Evolutionary conservation across 2,888 invertebrate genomes (phyloP), one percentile per base, ranked within the genome.

Genomic region (Colletes collaris): DNA sequence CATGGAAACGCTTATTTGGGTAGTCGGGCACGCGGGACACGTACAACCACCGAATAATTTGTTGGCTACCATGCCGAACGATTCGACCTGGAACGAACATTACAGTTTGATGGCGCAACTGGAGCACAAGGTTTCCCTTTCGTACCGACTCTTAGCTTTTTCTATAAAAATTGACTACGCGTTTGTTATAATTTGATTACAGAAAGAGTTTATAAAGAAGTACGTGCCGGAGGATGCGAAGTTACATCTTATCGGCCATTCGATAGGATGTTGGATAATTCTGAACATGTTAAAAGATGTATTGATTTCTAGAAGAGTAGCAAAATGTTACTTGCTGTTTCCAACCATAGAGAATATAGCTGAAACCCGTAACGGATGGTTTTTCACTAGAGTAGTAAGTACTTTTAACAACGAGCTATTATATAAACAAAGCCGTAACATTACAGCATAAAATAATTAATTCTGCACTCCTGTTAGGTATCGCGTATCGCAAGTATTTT

Each of bases 311-410:
- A 88, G 93, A 44, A 94, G 94, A 86, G 91, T 96, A 50, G 92
- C 93, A n/a, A 95, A 95, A 84, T 94, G 95, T 78, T 96, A 96
- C 92, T 93, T 98, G 82, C 93, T 99, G 3, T 98, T 98, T 93
- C 98, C 99, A 1, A 97, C 98, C 0, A 93, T 99, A 56, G 98
- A 98, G 93, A 94, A 95, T 86, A 97, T 98, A 96, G 95, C 95
- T 4, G 94, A 95, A 65, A 96, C 96, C 13, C 95, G 94, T 27
- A 97, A 96, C 92, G 98, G 98, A 13, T 94, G 93, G 90, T 93
- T 95, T 87, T 92, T 97, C n/a, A 96, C 95, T 66, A 95, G 94
- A 72, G 89, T 95, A 73, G 93, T 96, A 46, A 93, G 95, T 83
- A 19, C 19, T 11, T 59, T 53, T 53, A 3, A 44, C 19, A 56